Evolutionary conservation across 2,113 vertebrate genomes (phyloP).

Genomic region (Grammatotria lemairii): DNA sequence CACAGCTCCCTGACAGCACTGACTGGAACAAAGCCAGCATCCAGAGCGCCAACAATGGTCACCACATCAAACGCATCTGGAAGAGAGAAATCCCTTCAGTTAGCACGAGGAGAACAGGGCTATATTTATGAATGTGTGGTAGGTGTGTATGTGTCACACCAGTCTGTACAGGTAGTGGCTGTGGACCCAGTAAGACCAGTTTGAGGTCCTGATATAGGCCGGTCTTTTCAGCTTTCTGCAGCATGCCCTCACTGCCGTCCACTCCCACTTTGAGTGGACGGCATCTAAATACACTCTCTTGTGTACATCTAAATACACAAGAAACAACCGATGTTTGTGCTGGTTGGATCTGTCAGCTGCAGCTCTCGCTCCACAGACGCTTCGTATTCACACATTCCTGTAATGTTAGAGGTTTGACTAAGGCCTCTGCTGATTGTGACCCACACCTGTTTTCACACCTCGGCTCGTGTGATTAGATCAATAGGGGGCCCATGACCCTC

Average conservation of each 20-base stretch:
- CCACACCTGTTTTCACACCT: not conserved
- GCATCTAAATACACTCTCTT: too few relatives aligned
- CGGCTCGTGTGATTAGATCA: not conserved
- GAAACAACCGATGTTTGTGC: not conserved
- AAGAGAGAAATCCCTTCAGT: not conserved
- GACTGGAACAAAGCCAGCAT: not conserved
- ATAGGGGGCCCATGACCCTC: too few relatives aligned
- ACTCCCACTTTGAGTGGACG: too few relatives aligned
- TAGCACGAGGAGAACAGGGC: not conserved
- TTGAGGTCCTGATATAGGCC: not conserved
- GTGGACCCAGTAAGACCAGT: not conserved
- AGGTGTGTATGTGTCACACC: not conserved
- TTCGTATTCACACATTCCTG: not conserved
- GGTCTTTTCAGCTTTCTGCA: not conserved
- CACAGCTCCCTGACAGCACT: not conserved
- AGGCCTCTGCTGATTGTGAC: not conserved
- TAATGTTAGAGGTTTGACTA: not conserved
- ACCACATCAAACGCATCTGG: not conserved
- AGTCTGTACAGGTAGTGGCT: not conserved
- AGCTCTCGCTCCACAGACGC: not conserved
- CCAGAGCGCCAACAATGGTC: not conserved
- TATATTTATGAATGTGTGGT: not conserved
- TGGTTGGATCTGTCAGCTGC: not conserved
- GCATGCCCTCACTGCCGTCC: not conserved
- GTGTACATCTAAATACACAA: not conserved